phyloP scores from a whole-genome alignment of 2,888 invertebrate species.

The Lepas anatifera region DNA sequence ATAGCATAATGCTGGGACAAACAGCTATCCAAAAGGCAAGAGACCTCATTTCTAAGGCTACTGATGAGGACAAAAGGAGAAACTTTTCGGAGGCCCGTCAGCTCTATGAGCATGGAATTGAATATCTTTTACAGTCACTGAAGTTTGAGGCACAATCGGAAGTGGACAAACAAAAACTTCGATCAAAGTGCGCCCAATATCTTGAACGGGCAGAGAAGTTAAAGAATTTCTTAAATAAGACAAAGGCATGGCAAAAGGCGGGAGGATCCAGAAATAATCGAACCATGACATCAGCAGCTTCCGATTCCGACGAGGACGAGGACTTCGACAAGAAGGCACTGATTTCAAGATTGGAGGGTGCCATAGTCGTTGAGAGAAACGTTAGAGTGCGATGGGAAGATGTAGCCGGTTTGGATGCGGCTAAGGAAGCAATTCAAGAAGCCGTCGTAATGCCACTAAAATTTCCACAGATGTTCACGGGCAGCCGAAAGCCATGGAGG shows the following conservation, averaged over 20 bases:
- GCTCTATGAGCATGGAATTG: slow-evolving; percentile 92
- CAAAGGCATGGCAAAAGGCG: slow-evolving; percentile 53
- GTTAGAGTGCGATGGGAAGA: too few relatives aligned
- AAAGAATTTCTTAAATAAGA: slow-evolving; percentile 75
- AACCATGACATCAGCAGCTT: slow-evolving; percentile 69
- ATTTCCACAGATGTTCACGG: too few relatives aligned
- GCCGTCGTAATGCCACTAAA: too few relatives aligned
- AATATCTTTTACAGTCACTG: slow-evolving; percentile 97
- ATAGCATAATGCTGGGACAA: too few relatives aligned
- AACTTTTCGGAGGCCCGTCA: slow-evolving; percentile 94
- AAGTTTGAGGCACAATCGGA: slow-evolving; percentile 99
- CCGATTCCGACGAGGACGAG: too few relatives aligned
- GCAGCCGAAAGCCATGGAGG: too few relatives aligned
- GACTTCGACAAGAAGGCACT: too few relatives aligned
- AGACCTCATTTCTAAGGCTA: slow-evolving; percentile 95
- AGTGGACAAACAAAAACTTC: slow-evolving; percentile 76
- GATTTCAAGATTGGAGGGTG: too few relatives aligned
- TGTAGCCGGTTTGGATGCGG: too few relatives aligned
- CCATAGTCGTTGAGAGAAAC: too few relatives aligned
- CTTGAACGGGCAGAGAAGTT: slow-evolving; percentile 93
- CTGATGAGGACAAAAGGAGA: slow-evolving; percentile 95
- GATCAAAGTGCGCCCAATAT: slow-evolving; percentile 87
- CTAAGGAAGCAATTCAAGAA: too few relatives aligned
- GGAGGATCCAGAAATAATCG: too few relatives aligned
- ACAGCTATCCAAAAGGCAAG: slow-evolving; percentile 76